Conservation (phyloP, 1,140 invertebrate species). For the Atta colombica region DNA sequence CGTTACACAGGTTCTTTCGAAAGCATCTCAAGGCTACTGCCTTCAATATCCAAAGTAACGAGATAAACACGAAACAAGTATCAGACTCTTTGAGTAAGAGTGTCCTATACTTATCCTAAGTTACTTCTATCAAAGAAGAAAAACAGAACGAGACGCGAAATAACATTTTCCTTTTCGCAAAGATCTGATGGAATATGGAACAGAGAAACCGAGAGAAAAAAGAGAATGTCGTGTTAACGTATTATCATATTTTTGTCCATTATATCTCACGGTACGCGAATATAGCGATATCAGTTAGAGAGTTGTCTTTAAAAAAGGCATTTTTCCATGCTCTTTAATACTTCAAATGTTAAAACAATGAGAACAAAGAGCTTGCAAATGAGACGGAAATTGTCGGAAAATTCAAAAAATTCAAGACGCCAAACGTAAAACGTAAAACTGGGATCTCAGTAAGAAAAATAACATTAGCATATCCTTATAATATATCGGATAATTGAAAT, state of each 20-base stretch:
- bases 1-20: neutral
- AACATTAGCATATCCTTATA: neutral
- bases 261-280: neutral
- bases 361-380: conserved; percentile 1
- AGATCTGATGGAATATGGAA: conserved; percentile 30
- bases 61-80: conserved; percentile 22
- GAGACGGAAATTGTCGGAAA: conserved; percentile 17
- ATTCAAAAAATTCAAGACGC: conserved; percentile 1
- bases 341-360: conserved; percentile 35
- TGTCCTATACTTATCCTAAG: conserved; percentile 14
- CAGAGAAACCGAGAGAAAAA: neutral
- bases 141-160: conserved; percentile 34
- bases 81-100: neutral
- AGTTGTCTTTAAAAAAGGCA: neutral
- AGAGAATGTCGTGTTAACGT: conserved; percentile 29
- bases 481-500: conserved; percentile 6
- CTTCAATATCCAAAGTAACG: neutral
- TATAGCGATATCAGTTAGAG: neutral
- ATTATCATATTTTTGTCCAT: conserved; percentile 4
- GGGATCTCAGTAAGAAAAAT: neutral
- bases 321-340: conserved; percentile 20
- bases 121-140: conserved; percentile 40
- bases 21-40: neutral
- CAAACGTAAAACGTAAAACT: neutral
- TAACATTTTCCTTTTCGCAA: conserved; percentile 48